Conservation (phyloP, 2,797 vertebrate species). For the Loriculus beryllinus region DNA sequence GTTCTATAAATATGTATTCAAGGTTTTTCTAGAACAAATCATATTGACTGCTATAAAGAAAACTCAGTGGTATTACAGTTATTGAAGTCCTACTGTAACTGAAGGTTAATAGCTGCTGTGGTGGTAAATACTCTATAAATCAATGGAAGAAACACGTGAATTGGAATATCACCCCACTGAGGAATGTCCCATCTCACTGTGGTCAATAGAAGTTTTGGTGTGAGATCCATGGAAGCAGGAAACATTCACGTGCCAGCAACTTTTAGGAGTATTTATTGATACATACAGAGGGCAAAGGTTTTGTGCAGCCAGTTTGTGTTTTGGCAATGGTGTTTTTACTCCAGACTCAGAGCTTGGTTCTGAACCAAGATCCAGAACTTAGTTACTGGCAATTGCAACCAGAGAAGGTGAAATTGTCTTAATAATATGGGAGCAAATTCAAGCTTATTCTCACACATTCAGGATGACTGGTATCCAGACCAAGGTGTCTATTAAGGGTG, state of each 20-base stretch:
- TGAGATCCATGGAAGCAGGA: not conserved
- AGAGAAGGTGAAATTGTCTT: not conserved
- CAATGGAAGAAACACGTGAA: slow-evolving; percentile 25
- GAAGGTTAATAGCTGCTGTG: slow-evolving; percentile 48
- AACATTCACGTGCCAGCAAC: not conserved
- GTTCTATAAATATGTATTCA: not conserved
- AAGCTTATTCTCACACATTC: not conserved
- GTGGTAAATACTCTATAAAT: slow-evolving; percentile 46
- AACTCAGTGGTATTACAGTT: slow-evolving; percentile 23
- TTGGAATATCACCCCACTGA: not conserved
- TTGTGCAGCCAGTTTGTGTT: not conserved
- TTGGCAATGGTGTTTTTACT: not conserved
- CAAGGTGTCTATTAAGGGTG: not conserved
- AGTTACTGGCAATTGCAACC: not conserved
- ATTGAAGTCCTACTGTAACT: slow-evolving; percentile 37
- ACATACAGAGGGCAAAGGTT: not conserved
- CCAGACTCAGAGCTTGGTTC: not conserved
- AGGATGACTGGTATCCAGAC: not conserved
- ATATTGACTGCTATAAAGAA: slow-evolving; percentile 26
- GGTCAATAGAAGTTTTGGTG: not conserved
- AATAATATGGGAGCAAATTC: not conserved
- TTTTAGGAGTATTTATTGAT: not conserved
- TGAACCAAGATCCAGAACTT: not conserved
- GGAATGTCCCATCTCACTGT: not conserved
- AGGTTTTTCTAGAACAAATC: not conserved